These are phyloP conservation scores for Plusia festucae DNA, from an alignment of 2,888 invertebrate genomes.

Conservation along the genomic window DNA sequence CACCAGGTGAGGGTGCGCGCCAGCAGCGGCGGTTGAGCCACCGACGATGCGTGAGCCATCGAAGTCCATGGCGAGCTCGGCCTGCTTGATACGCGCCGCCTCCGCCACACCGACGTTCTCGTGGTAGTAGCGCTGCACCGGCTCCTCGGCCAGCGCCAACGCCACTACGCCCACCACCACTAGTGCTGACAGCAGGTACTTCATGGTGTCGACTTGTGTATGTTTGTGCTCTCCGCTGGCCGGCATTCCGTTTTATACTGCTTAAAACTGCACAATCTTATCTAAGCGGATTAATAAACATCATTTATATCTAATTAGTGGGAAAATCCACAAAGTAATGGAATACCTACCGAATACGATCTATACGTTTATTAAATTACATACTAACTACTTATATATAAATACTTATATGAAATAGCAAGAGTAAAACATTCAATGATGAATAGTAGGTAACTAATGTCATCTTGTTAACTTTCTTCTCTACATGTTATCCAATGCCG, in stretches of 20 bases:
- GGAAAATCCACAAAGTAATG: background rate
- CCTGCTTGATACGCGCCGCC: constrained; percentile 59
- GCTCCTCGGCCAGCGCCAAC: constrained; percentile 44
- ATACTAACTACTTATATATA: no score
- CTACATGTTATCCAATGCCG: no score
- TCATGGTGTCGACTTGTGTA: background rate
- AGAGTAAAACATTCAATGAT: no score
- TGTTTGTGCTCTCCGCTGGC: background rate
- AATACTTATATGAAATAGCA: no score
- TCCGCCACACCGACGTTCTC: constrained; percentile 60
- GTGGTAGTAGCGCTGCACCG: constrained; percentile 57
- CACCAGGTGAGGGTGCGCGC: constrained; percentile 57
- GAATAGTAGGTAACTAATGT: no score
- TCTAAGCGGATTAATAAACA: background rate
- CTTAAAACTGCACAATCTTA: constrained; percentile 43
- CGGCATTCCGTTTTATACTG: constrained; percentile 1
- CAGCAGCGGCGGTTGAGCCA: constrained; percentile 40
- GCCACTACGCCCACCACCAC: constrained; percentile 28
- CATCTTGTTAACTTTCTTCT: no score
- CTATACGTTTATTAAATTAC: no score
- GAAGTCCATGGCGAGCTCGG: constrained; percentile 55
- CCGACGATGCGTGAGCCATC: constrained; percentile 57
- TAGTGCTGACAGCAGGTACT: constrained; percentile 8
- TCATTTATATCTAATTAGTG: background rate
- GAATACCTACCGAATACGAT: no score